Conservation (phyloP, 1,140 invertebrate genomes). For the Galleria mellonella region DNA sequence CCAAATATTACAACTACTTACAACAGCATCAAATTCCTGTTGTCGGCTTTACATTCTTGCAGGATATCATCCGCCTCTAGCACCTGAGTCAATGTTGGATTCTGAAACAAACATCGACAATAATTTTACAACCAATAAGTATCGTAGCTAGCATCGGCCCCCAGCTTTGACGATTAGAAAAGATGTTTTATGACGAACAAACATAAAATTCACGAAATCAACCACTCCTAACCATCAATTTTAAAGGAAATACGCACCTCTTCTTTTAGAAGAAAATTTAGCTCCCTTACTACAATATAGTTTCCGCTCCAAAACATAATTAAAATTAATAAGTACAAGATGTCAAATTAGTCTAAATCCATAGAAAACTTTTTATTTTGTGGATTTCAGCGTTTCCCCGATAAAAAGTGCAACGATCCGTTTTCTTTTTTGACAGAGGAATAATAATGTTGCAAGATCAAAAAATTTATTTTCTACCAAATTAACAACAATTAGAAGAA, state of each 20-base stretch:
- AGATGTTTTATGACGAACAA: background rate
- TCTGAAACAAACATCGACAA: conserved; percentile 77
- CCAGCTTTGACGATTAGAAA: too few relatives aligned
- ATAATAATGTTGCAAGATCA: conserved; percentile 16
- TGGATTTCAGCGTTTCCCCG: conserved; percentile 39
- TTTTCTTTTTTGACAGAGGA: conserved; percentile 51
- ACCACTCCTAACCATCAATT: conserved; percentile 59
- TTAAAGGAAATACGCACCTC: conserved; percentile 61
- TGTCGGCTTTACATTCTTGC: conserved; percentile 95
- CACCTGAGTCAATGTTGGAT: conserved; percentile 91
- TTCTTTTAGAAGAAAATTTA: conserved; percentile 59
- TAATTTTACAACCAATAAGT: too few relatives aligned
- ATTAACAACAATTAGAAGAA: too few relatives aligned
- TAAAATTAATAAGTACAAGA: conserved; percentile 59
- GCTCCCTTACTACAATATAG: conserved; percentile 52
- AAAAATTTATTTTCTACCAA: too few relatives aligned
- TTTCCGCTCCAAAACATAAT: conserved; percentile 69
- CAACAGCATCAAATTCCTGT: conserved; percentile 94
- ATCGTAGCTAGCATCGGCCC: too few relatives aligned
- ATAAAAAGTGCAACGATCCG: conserved; percentile 56
- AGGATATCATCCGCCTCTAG: conserved; percentile 96
- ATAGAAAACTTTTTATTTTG: conserved; percentile 52
- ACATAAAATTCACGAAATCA: conserved; percentile 15
- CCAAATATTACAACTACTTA: conserved; percentile 75
- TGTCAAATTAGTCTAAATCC: conserved; percentile 52